Conservation (phyloP, 2,888 invertebrate species). For the Chymomyza caudatula region DNA sequence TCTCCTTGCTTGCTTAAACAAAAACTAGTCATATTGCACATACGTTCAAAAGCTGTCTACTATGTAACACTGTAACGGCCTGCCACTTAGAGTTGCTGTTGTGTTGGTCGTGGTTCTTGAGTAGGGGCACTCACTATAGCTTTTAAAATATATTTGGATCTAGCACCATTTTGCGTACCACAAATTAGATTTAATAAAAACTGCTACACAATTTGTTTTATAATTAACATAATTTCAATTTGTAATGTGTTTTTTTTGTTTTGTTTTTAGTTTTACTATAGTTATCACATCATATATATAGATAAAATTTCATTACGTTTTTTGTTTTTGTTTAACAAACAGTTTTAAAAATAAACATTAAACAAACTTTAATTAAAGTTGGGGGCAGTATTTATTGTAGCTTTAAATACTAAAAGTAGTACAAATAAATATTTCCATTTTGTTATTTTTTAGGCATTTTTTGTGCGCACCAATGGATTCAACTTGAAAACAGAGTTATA, state of each 20-base stretch:
- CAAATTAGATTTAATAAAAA: constrained; percentile 35
- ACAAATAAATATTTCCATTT: constrained; percentile 62
- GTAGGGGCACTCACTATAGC: constrained; percentile 9
- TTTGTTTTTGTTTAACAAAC: constrained; percentile 53
- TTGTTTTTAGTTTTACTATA: constrained; percentile 64
- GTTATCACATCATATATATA: constrained; percentile 68
- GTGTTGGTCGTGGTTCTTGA: constrained; percentile 4
- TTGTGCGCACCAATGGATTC: constrained; percentile 34
- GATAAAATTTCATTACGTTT: constrained; percentile 56
- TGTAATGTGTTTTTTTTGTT: constrained; percentile 40
- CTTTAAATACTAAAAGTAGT: constrained; percentile 61
- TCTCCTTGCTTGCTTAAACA: constrained; percentile 43
- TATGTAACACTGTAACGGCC: not conserved
- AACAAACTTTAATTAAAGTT: constrained; percentile 67
- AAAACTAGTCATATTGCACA: constrained; percentile 79
- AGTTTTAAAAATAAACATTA: constrained; percentile 57
- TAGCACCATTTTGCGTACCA: constrained; percentile 77
- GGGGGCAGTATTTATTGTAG: constrained; percentile 60
- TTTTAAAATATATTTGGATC: constrained; percentile 77
- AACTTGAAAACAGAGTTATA: constrained; percentile 15
- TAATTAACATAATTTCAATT: constrained; percentile 69
- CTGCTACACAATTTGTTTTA: constrained; percentile 24
- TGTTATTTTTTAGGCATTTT: constrained; percentile 41
- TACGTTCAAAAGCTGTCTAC: constrained; percentile 67
- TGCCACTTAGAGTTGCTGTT: constrained; percentile 2